These are phyloP conservation scores for Petromus typicus DNA, from an alignment of 2,113 vertebrate species.

Conservation along the genomic window DNA sequence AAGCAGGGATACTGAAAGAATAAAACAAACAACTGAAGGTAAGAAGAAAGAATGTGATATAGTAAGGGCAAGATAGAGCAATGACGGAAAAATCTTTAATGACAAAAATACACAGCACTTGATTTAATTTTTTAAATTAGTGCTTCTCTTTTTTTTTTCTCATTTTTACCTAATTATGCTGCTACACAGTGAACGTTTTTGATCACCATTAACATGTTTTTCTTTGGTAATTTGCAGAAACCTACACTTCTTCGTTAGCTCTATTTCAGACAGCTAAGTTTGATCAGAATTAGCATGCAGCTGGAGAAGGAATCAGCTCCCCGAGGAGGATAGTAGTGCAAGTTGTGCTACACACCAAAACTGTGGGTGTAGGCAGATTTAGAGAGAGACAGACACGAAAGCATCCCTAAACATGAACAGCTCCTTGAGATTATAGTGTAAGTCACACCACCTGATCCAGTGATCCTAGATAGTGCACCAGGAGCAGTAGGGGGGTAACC, in stretches of 20 bases:
- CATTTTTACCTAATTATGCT: not conserved
- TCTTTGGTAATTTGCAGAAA: not conserved
- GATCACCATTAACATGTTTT: not conserved
- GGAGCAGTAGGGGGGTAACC: not conserved
- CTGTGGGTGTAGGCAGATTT: not conserved
- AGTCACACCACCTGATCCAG: not conserved
- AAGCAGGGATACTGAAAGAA: not conserved
- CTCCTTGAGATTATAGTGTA: not conserved
- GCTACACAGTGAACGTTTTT: not conserved
- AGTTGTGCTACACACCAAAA: not conserved
- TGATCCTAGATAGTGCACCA: not conserved
- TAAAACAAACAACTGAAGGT: not conserved
- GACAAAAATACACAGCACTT: not conserved
- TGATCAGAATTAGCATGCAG: not conserved
- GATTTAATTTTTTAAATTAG: not conserved
- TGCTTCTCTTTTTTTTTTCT: not conserved
- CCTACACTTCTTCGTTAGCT: not conserved
- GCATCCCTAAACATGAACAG: not conserved
- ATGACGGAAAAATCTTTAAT: not conserved
- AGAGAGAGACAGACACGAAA: not conserved
- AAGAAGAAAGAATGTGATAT: not conserved
- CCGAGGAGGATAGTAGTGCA: not conserved
- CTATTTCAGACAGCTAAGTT: not conserved
- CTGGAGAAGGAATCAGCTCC: not conserved
- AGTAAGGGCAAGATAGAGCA: not conserved